Evolutionary conservation across 1,140 invertebrate genomes (phyloP).

Genomic region (Galleria mellonella): DNA sequence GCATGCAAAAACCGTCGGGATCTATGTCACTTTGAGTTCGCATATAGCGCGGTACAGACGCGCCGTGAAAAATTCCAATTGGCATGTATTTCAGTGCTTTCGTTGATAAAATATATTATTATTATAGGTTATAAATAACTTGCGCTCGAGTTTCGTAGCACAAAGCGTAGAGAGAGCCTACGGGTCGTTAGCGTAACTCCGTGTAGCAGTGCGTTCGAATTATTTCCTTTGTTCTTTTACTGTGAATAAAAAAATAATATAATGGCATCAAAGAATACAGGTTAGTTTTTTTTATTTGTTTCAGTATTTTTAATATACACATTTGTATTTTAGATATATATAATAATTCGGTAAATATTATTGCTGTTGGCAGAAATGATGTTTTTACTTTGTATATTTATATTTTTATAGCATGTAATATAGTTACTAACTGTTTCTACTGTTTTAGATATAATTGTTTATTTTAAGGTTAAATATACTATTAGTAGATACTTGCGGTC

Average conservation of each 20-base stretch:
- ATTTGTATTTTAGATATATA: no score
- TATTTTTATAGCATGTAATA: no score
- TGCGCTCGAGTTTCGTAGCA: conserved; percentile 35
- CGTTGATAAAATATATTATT: conserved; percentile 16
- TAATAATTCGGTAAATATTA: no score
- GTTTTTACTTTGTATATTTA: no score
- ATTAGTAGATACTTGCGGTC: no score
- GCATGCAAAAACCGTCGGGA: conserved; percentile 32
- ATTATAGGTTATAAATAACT: conserved; percentile 22
- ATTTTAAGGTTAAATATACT: no score
- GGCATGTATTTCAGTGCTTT: conserved; percentile 26
- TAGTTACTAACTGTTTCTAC: no score
- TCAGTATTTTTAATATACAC: background rate
- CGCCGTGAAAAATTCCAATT: conserved; percentile 11
- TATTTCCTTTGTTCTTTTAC: background rate
- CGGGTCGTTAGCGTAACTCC: conserved; percentile 18
- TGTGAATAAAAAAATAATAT: background rate
- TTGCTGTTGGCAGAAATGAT: no score
- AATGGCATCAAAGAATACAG: conserved; percentile 4
- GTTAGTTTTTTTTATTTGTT: background rate
- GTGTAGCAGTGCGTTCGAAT: background rate
- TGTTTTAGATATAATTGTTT: no score
- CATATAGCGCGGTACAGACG: conserved; percentile 37
- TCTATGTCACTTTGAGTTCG: conserved; percentile 37
- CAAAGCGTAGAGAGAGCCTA: conserved; percentile 42